Evolutionary conservation across 2,113 vertebrate species (phyloP).

Genomic region (Xyliphius kryptos): DNA sequence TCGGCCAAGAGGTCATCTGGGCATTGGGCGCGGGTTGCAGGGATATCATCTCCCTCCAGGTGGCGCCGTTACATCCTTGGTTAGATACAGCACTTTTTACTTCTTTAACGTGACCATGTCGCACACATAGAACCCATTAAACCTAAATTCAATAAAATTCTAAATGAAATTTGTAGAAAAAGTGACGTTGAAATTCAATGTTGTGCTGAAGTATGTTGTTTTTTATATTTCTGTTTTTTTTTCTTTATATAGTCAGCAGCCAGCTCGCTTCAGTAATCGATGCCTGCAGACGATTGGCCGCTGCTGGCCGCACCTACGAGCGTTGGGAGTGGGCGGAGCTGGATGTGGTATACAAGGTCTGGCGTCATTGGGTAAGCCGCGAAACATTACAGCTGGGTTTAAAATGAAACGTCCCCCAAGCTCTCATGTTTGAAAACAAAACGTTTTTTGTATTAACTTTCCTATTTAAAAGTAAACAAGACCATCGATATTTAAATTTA

Average conservation of each 20-base stretch:
- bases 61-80: conserved; percentile 95
- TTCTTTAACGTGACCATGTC: background rate
- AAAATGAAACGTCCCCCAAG: no score
- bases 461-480: no score
- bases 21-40: conserved; percentile 94
- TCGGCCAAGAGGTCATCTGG: conserved; percentile 98
- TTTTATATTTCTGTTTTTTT: conserved; percentile 1
- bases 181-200: background rate
- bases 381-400: background rate
- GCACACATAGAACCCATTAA: no score
- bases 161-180: no score
- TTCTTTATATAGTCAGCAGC: conserved; percentile 81
- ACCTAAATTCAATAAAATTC: no score
- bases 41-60: conserved; percentile 97
- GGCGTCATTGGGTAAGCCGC: conserved; percentile 78
- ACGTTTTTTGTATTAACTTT: no score
- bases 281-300: conserved; percentile 97
- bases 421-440: no score
- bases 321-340: conserved; percentile 88
- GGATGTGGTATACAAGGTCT: conserved; percentile 93
- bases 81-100: conserved; percentile 58
- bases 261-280: conserved; percentile 92
- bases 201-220: background rate
- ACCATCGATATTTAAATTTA: no score
- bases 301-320: conserved; percentile 94